Percentiles rank a stretch among this genome's conserved stretches.
phyloP scores from a whole-genome alignment of 2,797 vertebrate species.

The Labeo calbasu region DNA sequence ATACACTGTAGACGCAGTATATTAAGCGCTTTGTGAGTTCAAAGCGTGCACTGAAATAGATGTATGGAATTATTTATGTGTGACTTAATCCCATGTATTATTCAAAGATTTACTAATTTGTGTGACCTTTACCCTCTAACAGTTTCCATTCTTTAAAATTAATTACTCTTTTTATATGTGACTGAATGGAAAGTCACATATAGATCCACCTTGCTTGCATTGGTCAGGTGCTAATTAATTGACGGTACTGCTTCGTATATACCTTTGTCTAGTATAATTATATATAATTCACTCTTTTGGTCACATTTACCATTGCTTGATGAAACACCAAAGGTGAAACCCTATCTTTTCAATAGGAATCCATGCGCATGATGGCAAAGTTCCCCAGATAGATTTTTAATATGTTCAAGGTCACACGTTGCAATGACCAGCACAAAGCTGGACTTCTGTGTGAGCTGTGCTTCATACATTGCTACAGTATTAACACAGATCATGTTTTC shows the following conservation, averaged over 20 bases:
- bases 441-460: neutral
- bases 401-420: neutral
- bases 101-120: conserved; percentile 15
- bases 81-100: conserved; percentile 15
- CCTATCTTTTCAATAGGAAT: neutral
- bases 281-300: neutral
- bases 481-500: too few relatives aligned
- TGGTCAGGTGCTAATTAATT: neutral
- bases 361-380: neutral
- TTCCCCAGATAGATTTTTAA: neutral
- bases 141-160: neutral
- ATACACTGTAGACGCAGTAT: conserved; percentile 16
- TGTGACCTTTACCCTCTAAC: neutral
- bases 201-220: neutral
- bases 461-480: neutral
- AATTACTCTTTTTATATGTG: neutral
- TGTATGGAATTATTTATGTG: conserved; percentile 2
- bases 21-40: conserved; percentile 9
- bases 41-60: conserved; percentile 13
- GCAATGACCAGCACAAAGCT: neutral
- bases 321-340: neutral
- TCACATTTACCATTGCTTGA: neutral
- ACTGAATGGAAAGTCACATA: neutral
- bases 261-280: neutral
- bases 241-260: neutral